Percentiles rank a stretch among this genome's conserved stretches.
Evolutionary conservation across 1,140 invertebrate species (phyloP).

Genomic region (Lepidurus couesii): DNA sequence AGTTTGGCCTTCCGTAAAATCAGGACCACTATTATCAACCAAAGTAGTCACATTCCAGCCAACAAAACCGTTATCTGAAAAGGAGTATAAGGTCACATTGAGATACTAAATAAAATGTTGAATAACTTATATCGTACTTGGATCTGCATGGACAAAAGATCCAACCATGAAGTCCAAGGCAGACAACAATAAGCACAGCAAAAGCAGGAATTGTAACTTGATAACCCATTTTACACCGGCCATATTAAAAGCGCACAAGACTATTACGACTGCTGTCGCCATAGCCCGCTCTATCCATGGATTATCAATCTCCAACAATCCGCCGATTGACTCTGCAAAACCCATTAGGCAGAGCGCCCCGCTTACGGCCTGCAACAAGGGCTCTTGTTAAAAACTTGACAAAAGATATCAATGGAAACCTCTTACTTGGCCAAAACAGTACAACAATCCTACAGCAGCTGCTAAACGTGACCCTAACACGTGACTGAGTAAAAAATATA

Average conservation of each 20-base stretch:
- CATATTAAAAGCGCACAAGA: conserved; percentile 79
- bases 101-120: neutral
- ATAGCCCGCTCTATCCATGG: conserved; percentile 71
- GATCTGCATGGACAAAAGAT: conserved; percentile 61
- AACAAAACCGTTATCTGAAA: conserved; percentile 67
- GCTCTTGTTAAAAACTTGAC: neutral
- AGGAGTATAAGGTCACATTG: neutral
- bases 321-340: conserved; percentile 91
- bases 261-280: conserved; percentile 69
- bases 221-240: conserved; percentile 91
- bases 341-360: conserved; percentile 91
- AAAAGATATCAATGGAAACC: conserved; percentile 11
- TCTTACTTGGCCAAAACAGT: conserved; percentile 87
- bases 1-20: conserved; percentile 68
- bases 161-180: conserved; percentile 84
- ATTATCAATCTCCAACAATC: conserved; percentile 64
- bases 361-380: conserved; percentile 70
- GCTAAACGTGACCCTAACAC: conserved; percentile 88
- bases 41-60: conserved; percentile 77
- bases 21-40: conserved; percentile 71
- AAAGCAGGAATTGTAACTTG: conserved; percentile 78
- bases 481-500: conserved; percentile 90
- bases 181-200: conserved; percentile 74
- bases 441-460: conserved; percentile 82
- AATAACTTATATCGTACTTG: neutral